Evolutionary conservation across 2,888 invertebrate genomes (phyloP), one percentile per base, ranked within the genome.

Genomic region (Petrophora chlorosata): DNA sequence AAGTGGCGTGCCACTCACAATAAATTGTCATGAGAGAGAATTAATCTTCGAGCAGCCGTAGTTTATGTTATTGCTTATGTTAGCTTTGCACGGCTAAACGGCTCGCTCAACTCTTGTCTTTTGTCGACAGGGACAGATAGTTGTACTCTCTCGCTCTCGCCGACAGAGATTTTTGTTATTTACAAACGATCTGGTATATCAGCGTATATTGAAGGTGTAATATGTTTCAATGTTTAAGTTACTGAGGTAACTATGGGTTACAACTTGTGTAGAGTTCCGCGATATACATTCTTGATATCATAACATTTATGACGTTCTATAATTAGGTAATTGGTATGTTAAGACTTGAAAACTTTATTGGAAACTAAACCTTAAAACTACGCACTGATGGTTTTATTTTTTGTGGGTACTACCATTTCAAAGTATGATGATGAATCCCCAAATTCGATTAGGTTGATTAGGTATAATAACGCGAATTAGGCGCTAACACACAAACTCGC

Each of bases 161-260:
- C 8, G 34, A 7, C 25, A 9, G 9, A 2, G 10, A 23, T 23
- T 4, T 3, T 10, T 16, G 14, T 30, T n/a, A 15, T 15, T 30
- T 15, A 14, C n/a, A 13, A 33, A 1, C 12, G 7, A 25, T 9
- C 25, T 25, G 10, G 10, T 17, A 38, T 16, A 28, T 13, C 39
- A 39, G 39, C 39, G 39, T 29, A 39, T 39, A 39, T 39, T 39
- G 39, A 39, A 29, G 34, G 23, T 34, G 5, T 10, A n/a, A n/a
- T n/a, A n/a, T n/a, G n/a, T 17, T 5, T 1, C 9, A 33, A 9
- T 15, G 1, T 33, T 17, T 13, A 34, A 23, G 5, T 33, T 17
- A 19, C 28, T 3, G 3, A 1, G 12, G 38, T 26, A 36, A 26
- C 36, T 16, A 25, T 34, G 15, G 39, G 39, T 29, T 39, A 29